A percentile compares a stretch with the other conserved stretches of the same genome.
phyloP scores from a whole-genome alignment of 2,888 invertebrate species.

The Zhuqinia jingwanae region DNA sequence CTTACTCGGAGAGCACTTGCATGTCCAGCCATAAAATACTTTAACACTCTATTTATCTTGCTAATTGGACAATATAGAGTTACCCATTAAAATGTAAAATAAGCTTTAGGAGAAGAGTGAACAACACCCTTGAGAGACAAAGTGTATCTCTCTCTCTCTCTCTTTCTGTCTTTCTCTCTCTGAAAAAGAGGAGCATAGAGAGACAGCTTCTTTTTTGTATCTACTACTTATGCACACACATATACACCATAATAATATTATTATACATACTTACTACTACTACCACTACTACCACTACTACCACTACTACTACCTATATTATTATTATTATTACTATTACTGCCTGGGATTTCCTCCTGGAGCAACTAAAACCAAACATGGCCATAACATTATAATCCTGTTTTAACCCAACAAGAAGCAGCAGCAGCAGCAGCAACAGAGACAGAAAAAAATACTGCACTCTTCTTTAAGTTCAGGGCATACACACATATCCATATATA shows the following conservation, averaged over 20 bases:
- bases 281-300: background rate
- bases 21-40: constrained; percentile 77
- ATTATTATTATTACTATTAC: no score
- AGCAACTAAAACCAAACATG: constrained; percentile 37
- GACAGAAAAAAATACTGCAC: constrained; percentile 9
- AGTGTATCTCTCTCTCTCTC: constrained; percentile 23
- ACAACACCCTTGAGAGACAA: constrained; percentile 74
- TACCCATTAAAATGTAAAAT: constrained; percentile 79
- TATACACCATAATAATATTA: constrained; percentile 1
- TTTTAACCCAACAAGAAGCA: constrained; percentile 48
- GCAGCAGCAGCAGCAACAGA: no score
- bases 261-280: constrained; percentile 17
- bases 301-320: background rate
- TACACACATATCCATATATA: background rate
- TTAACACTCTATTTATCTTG: constrained; percentile 79
- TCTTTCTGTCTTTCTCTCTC: background rate
- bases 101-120: constrained; percentile 72
- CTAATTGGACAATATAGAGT: constrained; percentile 79
- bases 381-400: constrained; percentile 62
- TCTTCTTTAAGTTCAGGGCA: background rate
- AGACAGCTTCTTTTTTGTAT: no score
- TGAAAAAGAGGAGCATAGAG: constrained; percentile 29
- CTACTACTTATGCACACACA: no score
- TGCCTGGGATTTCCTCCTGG: constrained; percentile 26
- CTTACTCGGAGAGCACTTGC: constrained; percentile 63